phyloP scores from a whole-genome alignment of 2,888 invertebrate species.

The Blera fallax region DNA sequence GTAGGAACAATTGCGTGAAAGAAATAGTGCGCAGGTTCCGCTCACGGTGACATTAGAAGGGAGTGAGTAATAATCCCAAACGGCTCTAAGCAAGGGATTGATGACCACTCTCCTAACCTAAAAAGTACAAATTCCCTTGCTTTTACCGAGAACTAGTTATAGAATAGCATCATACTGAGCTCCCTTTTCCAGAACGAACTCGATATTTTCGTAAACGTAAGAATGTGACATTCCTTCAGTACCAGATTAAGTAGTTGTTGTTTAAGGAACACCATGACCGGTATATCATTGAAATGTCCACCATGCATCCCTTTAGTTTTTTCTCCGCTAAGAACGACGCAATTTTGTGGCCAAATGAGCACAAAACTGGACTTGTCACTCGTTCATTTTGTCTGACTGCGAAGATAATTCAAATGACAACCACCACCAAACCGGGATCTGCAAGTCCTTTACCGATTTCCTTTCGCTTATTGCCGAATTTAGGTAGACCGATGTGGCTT shows the following conservation, averaged over 20 bases:
- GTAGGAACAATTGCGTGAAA: too few species aligned
- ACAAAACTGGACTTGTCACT: conserved; percentile 48
- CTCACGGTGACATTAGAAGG: too few species aligned
- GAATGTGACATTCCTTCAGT: neutral
- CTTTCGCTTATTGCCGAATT: neutral
- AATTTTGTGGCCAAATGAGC: neutral
- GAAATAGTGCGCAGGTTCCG: too few species aligned
- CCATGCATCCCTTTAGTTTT: neutral
- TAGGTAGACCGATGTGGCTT: neutral
- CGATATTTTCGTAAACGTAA: neutral
- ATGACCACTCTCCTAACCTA: too few species aligned
- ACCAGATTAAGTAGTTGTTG: neutral
- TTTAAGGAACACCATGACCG: neutral
- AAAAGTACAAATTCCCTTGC: too few species aligned
- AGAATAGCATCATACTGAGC: too few species aligned
- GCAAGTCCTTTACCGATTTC: neutral
- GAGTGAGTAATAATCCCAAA: too few species aligned
- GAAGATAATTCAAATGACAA: conserved; percentile 42
- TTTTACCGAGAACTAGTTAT: too few species aligned
- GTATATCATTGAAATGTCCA: neutral
- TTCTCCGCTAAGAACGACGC: neutral
- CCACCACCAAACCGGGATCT: conserved; percentile 25
- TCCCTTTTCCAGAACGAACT: too few species aligned
- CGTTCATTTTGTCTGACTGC: conserved; percentile 30
- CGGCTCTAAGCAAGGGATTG: too few species aligned